Base-by-base conservation (phyloP, 2,797 vertebrate species). In the Enteromius thamalakanensis region DNA sequence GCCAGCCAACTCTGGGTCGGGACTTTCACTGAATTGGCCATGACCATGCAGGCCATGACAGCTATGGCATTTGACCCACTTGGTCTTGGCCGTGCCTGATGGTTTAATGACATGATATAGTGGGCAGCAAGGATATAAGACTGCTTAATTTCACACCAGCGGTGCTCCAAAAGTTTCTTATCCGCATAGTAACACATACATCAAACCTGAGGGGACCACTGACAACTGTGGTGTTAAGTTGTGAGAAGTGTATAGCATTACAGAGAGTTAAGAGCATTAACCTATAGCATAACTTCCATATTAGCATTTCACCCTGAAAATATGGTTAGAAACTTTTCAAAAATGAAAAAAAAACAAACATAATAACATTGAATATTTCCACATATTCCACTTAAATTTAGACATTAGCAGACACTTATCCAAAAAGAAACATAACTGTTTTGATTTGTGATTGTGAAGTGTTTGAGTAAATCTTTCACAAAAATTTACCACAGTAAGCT, bases 81-180 rank as follows among this genome's bases (percentile, higher is more conserved):
- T 89, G 65, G 67, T 86, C 74, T 85, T 55, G 71, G 77, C 85
- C 80, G 75, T 79, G 76, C 37, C 49, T 76, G 77, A 86, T 83
- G 85, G 74, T 87, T 87, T 86, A 87, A 86, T 80, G 82, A 76
- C 71, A 77, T 85, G 85, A 84, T 84, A 87, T 85, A 83, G 84
- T 80, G 64, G 34, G 26, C 78, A 71, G 53, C 51, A 71, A 78
- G 55, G 76, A 82, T 77, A 82, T 70, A 64, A 88, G 55, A 81
- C 75, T 79, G 40, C 15, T 83, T 83, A 34, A 49, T 72, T 85
- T 82, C 69, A 86, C 77, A 70, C 53, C 21, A 71, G 49, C 55
- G 15, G 23, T 15, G 42, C 51, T 84, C 5, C 58, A 78, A 74
- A 84, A 65, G 45, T 85, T 84, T 82, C 60, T 77, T 47, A 80